These are phyloP conservation scores for Caenorhabditis angaria DNA, from an alignment of 2,888 invertebrate species.

Conservation along the genomic window DNA sequence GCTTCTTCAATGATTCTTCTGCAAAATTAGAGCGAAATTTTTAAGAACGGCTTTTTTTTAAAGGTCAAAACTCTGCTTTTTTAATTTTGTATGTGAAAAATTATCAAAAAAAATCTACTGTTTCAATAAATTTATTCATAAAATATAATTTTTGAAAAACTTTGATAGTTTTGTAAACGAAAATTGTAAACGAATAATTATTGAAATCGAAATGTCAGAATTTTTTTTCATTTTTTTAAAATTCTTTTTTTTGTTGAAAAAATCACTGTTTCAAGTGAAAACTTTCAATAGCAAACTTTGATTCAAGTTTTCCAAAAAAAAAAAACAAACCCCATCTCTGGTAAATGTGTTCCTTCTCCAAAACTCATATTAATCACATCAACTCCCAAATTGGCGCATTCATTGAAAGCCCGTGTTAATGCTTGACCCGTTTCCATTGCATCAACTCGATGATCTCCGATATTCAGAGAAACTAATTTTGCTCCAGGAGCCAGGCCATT, in stretches of 20 bases:
- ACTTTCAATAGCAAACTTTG: too few species aligned
- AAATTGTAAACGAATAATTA: too few species aligned
- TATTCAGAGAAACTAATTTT: conserved; percentile 83
- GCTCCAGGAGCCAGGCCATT: conserved; percentile 97
- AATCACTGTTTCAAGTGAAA: too few species aligned
- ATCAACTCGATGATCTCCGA: conserved; percentile 85
- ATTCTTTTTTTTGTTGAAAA: too few species aligned
- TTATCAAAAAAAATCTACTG: too few species aligned
- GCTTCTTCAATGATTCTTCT: conserved; percentile 83
- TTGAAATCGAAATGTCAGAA: too few species aligned
- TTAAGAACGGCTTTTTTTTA: not conserved
- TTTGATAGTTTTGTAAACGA: too few species aligned
- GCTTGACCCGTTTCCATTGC: conserved; percentile 97
- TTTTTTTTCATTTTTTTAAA: too few species aligned
- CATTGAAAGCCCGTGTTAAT: conserved; percentile 82
- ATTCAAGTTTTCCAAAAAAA: too few species aligned
- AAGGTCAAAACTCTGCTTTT: not conserved
- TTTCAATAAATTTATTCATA: too few species aligned
- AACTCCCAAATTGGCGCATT: conserved; percentile 75
- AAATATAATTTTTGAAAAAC: too few species aligned
- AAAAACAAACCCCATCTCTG: conserved; percentile 82
- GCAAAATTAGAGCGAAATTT: conserved; percentile 76
- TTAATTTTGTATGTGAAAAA: not conserved
- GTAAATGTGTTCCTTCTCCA: conserved; percentile 92
- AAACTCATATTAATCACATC: conserved; percentile 98